Conservation (phyloP, 2,113 vertebrate species). For the Leucoraja erinaceus region DNA sequence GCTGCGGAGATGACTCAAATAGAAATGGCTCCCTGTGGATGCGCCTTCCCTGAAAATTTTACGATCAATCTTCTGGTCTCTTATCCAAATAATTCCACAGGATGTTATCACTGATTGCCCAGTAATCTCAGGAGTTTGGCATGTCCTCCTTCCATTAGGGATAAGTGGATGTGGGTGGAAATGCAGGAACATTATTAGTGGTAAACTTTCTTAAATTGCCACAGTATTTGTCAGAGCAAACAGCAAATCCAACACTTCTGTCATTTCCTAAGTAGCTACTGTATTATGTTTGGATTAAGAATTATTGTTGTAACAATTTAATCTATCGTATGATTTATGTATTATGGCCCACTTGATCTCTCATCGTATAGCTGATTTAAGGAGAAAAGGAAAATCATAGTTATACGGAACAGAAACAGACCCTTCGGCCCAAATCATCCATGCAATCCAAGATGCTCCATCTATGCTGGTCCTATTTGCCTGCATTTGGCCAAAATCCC, state of each 20-base stretch:
- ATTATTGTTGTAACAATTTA: neutral
- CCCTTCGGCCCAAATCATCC: too few species aligned
- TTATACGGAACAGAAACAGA: too few species aligned
- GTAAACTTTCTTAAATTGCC: neutral
- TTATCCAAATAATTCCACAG: neutral
- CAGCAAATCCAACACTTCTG: too few species aligned
- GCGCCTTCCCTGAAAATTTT: neutral
- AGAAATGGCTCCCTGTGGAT: neutral
- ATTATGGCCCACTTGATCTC: neutral
- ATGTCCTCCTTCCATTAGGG: neutral
- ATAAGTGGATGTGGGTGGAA: neutral
- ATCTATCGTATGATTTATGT: neutral
- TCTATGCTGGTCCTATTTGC: too few species aligned
- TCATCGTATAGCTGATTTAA: neutral
- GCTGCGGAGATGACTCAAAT: neutral
- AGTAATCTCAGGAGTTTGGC: neutral
- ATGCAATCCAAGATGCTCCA: too few species aligned
- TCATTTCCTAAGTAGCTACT: neutral
- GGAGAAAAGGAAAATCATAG: neutral
- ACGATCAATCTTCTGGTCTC: neutral
- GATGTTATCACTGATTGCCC: neutral
- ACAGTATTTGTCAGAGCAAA: neutral
- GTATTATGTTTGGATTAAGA: neutral
- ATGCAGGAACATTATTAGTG: neutral
- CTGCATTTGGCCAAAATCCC: too few species aligned